Evolutionary conservation across 2,888 invertebrate species (phyloP), one percentile per base, ranked within the genome.

Genomic region (Tipula lateralis): DNA sequence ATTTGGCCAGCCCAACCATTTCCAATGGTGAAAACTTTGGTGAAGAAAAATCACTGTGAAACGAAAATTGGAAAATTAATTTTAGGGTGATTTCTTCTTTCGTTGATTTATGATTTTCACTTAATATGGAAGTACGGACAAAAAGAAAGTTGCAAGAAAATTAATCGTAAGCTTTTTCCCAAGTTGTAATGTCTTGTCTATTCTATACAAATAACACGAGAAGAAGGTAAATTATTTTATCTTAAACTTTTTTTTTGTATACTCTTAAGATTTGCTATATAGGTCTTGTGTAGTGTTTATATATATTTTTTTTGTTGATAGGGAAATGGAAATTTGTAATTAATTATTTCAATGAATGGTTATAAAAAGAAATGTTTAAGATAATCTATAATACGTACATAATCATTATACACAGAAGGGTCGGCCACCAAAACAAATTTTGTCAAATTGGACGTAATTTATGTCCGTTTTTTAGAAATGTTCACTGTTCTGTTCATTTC

Each of bases 41-140:
- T 50, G n/a, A 16, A 24, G 24, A 66, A 24, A 66, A n/a, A n/a
- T 12, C 24, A 6, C 66, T 24, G 66, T 66, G 66, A 24, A 66
- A 39, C n/a, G 44, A 50, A 44, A 50, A 16, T 16, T 50, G 19
- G 66, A 66, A 24, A 66, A 66, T 66, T 66, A 66, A 66, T 66
- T 66, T 66, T 66, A 24, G 66, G 66, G 66, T 66, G 66, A 66
- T 44, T 44, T 24, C 9, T 66, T 66, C 50, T 16, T 24, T 12
- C 66, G 66, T 66, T 66, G 66, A 66, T 66, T 66, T 66, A 66
- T 66, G 24, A 66, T 66, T 66, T 66, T 66, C 66, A 66, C 66
- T 66, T 66, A 66, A 66, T 24, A 24, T 66, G 66, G 66, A 66
- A 66, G 66, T 66, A 24, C 66, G 39, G 1, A 39, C n/a, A 50